Conservation (phyloP, 2,797 vertebrate species). For the Micromesistius poutassou region DNA sequence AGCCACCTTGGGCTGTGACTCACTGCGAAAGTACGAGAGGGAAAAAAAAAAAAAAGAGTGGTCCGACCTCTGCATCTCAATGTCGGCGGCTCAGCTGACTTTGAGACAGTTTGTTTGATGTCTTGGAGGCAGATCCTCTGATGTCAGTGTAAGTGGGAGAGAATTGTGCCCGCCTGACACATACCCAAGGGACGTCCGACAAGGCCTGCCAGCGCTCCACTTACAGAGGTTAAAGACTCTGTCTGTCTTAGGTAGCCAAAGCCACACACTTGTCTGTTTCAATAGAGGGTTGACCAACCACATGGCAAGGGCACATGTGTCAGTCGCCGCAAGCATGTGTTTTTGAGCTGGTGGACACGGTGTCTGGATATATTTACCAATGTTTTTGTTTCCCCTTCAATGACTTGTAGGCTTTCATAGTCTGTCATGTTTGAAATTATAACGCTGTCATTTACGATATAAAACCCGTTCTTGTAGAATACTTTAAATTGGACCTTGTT, state of each 20-base stretch:
- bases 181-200: constrained; percentile 51
- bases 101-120: constrained; percentile 51
- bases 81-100: constrained; percentile 52
- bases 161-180: constrained; percentile 57
- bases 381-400: constrained; percentile 20
- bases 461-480: neutral
- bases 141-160: constrained; percentile 54
- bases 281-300: constrained; percentile 45
- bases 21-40: constrained; percentile 22
- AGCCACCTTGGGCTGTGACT: constrained; percentile 55
- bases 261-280: constrained; percentile 61
- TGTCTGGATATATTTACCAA: constrained; percentile 33
- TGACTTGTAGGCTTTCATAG: constrained; percentile 39
- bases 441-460: neutral
- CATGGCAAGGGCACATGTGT: constrained; percentile 1
- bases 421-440: constrained; percentile 30
- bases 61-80: constrained; percentile 50
- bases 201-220: constrained; percentile 50
- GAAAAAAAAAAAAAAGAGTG: constrained; percentile 39
- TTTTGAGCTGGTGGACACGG: constrained; percentile 31
- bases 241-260: constrained; percentile 60
- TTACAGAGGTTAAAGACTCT: constrained; percentile 72
- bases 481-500: neutral
- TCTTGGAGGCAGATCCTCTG: constrained; percentile 60
- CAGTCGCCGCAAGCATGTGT: neutral